Conservation (phyloP, 2,888 invertebrate genomes). For the Nomada flava region DNA sequence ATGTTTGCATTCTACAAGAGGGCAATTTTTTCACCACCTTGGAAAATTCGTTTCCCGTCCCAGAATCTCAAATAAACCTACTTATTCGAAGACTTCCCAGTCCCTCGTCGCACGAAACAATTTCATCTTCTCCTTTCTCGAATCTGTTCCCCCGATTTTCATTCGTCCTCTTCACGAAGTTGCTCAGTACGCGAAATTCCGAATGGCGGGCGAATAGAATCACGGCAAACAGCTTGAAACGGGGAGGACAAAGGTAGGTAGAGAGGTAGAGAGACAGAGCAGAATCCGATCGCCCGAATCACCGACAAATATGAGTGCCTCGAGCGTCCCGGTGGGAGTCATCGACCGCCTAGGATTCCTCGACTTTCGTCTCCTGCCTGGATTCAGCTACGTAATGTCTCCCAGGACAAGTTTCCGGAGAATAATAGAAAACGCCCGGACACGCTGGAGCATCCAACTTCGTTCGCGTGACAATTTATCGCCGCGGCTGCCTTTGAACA, state of each 20-base stretch:
- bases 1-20: too few species aligned
- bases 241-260: conserved; percentile 3
- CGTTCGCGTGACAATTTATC: conserved; percentile 10
- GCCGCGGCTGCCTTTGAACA: not conserved
- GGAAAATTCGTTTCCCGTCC: not conserved
- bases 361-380: conserved; percentile 39
- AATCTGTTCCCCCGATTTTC: not conserved
- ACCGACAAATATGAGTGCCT: conserved; percentile 69
- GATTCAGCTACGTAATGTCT: conserved; percentile 41
- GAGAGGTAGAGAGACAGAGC: conserved; percentile 5
- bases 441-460: not conserved
- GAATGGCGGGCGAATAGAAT: conserved; percentile 30
- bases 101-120: conserved; percentile 19
- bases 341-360: conserved; percentile 65
- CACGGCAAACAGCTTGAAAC: conserved; percentile 49
- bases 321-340: conserved; percentile 62
- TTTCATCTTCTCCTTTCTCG: not conserved
- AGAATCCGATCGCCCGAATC: conserved; percentile 71
- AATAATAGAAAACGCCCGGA: conserved; percentile 47
- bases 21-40: not conserved
- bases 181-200: conserved; percentile 49
- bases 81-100: conserved; percentile 10
- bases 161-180: conserved; percentile 16
- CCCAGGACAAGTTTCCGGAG: conserved; percentile 37
- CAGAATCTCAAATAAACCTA: not conserved